Evolutionary conservation across 53 echinoderm and acorn worm genomes (phyloP).

Genomic region (Zoroaster sp.): DNA sequence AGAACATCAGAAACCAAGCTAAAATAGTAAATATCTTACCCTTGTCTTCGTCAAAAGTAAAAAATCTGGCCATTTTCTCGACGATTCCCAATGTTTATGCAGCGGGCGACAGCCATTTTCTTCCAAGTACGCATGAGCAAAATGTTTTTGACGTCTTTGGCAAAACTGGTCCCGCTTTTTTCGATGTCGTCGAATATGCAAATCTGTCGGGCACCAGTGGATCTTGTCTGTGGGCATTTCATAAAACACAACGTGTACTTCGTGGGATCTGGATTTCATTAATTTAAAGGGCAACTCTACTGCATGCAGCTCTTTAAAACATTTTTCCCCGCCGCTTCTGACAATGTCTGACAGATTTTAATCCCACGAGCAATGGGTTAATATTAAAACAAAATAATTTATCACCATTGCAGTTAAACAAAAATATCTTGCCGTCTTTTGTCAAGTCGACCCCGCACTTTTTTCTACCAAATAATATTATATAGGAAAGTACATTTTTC

Average conservation of each 20-base stretch:
- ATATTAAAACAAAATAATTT: not conserved
- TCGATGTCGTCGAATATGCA: not conserved
- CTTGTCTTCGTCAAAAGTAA: conserved; percentile 68
- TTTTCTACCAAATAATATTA: too few relatives aligned
- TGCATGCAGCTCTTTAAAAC: too few relatives aligned
- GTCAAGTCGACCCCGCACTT: too few relatives aligned
- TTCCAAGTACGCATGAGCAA: conserved; percentile 70
- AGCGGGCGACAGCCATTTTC: conserved; percentile 85
- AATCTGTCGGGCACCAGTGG: conserved; percentile 2
- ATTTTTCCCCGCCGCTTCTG: too few relatives aligned
- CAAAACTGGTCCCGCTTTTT: not conserved
- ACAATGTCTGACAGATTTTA: not conserved
- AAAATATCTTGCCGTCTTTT: too few relatives aligned
- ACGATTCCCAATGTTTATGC: conserved; percentile 75
- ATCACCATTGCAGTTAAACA: not conserved
- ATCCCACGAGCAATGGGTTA: not conserved
- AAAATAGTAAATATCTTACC: conserved; percentile 64
- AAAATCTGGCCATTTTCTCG: conserved; percentile 82
- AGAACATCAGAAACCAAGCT: conserved; percentile 23
- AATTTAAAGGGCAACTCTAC: not conserved
- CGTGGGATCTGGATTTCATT: conserved; percentile 9
- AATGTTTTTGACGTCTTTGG: conserved; percentile 46
- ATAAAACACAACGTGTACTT: conserved; percentile 32
- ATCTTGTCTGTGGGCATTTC: not conserved
- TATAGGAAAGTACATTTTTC: too few relatives aligned